Base-by-base conservation (phyloP, 2,888 invertebrate species). In the Eupelmus urozonus region DNA sequence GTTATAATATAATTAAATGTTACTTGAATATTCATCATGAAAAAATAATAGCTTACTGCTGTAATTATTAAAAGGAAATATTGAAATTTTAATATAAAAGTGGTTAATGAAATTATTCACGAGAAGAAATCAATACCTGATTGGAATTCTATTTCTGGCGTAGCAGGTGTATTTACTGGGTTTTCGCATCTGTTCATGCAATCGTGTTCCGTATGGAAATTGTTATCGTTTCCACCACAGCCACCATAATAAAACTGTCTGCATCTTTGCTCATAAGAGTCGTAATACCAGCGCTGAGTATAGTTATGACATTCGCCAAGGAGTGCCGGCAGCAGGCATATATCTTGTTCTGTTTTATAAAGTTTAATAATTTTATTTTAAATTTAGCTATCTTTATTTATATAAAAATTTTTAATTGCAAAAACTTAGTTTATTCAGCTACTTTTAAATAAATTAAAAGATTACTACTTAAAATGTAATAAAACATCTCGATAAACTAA, bases 141-240 rank as follows among this genome's bases (percentile, higher is more conserved):
- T 82, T 81, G 87, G 82, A 90, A 90, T 80, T 85, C 85, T 13
- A 80, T 51, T 45, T 82, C 82, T 9, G 83, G 82, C 25, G 85
- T 79, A 45, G 91, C 89, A 0, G 91, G 91, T 29, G 91, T 91
- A 40, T 90, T 89, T 49, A 88, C 82, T 16, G 85, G 83, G 27
- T 89, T 90, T 80, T 92, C 91, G 87, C 96, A 96, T 51, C 93
- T 91, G 60, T 90, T 90, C 80, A 92, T 88, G 84, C 97, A 97
- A 63, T 93, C 93, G 59, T 92, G 90, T 87, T 94, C 92, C 0
- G 92, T 91, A 9, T 87, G 87, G 90, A 97, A 98, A 90, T 96
- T 96, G 90, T 98, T 98, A 1, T 92, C 93, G 87, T 98, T 99
- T 34, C 98, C 98, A 20, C 94, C 95, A 87, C 98, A 98, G 65